Evolutionary conservation across 2,113 vertebrate genomes (phyloP).

Genomic region (Bubo scandiacus): DNA sequence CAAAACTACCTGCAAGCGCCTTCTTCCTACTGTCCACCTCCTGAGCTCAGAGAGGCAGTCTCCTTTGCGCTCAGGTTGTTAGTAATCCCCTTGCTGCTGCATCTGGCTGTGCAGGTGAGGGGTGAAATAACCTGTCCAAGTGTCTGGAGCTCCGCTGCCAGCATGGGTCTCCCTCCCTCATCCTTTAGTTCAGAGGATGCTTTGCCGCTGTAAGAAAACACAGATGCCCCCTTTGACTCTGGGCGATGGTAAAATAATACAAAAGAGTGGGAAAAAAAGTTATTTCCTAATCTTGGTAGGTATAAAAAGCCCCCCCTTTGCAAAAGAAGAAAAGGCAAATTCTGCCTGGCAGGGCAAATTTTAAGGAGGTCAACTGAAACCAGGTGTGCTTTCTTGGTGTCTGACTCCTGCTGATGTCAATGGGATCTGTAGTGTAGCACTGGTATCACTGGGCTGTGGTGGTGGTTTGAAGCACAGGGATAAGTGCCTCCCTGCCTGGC

Average conservation of each 20-base stretch:
- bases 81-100: fast-evolving
- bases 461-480: background rate
- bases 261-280: background rate
- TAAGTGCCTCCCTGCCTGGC: background rate
- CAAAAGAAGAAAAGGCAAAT: background rate
- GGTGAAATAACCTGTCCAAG: background rate
- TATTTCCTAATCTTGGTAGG: background rate
- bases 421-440: background rate
- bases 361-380: background rate
- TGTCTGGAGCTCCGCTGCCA: background rate
- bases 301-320: background rate
- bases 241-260: background rate
- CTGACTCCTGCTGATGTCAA: background rate
- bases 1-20: too few species aligned
- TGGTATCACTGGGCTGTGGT: background rate
- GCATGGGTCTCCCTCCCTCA: background rate
- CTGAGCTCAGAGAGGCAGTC: too few species aligned
- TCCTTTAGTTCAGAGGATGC: background rate
- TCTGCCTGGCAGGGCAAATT: background rate
- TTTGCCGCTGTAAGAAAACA: background rate
- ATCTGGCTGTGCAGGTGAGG: background rate
- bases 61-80: background rate
- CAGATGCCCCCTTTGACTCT: background rate
- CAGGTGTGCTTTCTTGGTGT: background rate
- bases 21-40: background rate